phyloP scores from a whole-genome alignment of 37 sponge, comb jelly and placozoan species.

The Axinella damicornis region DNA sequence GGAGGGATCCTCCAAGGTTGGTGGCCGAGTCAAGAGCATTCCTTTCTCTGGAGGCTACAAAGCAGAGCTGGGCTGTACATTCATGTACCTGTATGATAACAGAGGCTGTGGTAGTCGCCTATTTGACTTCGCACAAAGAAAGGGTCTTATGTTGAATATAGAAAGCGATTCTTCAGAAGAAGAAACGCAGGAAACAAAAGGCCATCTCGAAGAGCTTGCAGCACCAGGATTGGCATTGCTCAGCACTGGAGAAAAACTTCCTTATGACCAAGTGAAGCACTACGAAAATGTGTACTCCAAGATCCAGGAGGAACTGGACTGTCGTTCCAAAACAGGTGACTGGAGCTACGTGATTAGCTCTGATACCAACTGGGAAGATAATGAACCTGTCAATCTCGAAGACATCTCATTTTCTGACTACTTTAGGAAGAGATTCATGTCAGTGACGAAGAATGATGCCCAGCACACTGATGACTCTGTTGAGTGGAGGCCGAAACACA shows the following conservation, averaged over 20 bases:
- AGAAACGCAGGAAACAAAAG: no score
- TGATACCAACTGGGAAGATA: neutral
- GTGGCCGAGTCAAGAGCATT: slow-evolving; percentile 18
- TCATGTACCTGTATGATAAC: neutral
- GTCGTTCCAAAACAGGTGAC: neutral
- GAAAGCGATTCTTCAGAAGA: no score
- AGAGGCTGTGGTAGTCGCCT: neutral
- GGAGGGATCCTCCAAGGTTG: slow-evolving; percentile 32
- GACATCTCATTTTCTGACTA: neutral
- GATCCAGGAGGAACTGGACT: slow-evolving; percentile 2
- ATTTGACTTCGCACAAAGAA: neutral
- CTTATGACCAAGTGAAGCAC: neutral
- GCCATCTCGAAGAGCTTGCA: neutral
- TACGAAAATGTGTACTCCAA: slow-evolving; percentile 14
- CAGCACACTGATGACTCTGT: neutral
- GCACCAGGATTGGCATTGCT: neutral
- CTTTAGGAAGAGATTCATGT: neutral
- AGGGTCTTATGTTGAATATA: no score
- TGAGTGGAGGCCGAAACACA: neutral
- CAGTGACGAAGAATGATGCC: neutral
- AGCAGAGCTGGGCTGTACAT: neutral
- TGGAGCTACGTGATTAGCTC: slow-evolving; percentile 11
- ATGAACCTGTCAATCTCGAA: neutral
- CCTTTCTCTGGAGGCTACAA: neutral
- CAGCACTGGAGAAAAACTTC: slow-evolving; percentile 33